Percentiles rank a stretch among this genome's conserved stretches.
These are phyloP conservation scores for Cephalotes varians DNA, from an alignment of 2,888 invertebrate species.

Conservation along the genomic window DNA sequence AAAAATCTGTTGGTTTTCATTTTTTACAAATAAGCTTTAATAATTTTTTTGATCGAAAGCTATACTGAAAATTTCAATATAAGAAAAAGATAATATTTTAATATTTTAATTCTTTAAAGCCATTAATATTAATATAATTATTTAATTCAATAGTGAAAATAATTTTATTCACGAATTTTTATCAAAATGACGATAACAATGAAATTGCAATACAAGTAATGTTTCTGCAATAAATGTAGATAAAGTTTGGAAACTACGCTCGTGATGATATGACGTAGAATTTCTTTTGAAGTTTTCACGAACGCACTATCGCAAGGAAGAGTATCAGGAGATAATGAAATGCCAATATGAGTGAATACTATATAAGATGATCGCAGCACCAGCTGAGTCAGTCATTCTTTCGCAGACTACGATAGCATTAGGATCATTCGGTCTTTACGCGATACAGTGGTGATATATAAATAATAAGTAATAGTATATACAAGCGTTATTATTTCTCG, in stretches of 20 bases:
- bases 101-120: background rate
- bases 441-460: constrained; percentile 55
- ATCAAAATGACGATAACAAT: background rate
- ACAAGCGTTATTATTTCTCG: background rate
- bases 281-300: constrained; percentile 56
- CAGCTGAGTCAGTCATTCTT: constrained; percentile 81
- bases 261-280: constrained; percentile 27
- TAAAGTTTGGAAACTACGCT: background rate
- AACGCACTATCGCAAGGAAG: constrained; percentile 22
- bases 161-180: constrained; percentile 7
- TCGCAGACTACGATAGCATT: constrained; percentile 72
- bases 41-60: background rate
- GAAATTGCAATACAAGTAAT: background rate
- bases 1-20: background rate
- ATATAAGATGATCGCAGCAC: constrained; percentile 81
- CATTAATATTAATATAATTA: background rate
- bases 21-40: background rate
- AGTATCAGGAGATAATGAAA: constrained; percentile 67
- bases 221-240: background rate
- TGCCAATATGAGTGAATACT: constrained; percentile 74
- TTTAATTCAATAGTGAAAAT: background rate
- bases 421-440: constrained; percentile 60
- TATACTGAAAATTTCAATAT: background rate
- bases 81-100: background rate
- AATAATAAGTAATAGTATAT: constrained; percentile 2